Percentiles rank a stretch among this genome's conserved stretches.
These are phyloP conservation scores for Halocaridina rubra DNA, from an alignment of 2,888 invertebrate genomes.

Conservation along the genomic window DNA sequence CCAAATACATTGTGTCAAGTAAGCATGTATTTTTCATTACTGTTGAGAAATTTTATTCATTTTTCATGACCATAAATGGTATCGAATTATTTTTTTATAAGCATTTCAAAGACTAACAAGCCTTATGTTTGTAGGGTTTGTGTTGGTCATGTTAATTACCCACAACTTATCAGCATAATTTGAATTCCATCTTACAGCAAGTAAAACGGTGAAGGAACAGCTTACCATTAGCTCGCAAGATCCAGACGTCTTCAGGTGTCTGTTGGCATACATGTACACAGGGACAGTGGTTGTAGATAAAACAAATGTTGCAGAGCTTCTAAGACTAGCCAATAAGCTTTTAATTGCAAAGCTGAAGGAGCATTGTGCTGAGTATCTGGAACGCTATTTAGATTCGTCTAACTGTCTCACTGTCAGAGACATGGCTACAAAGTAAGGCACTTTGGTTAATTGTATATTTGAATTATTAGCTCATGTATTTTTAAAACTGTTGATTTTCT, in stretches of 20 bases:
- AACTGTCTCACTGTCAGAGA: conserved; percentile 76
- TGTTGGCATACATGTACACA: conserved; percentile 76
- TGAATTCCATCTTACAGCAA: conserved; percentile 13
- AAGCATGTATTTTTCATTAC: too few species aligned
- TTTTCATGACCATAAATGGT: too few species aligned
- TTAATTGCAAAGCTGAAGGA: conserved; percentile 74
- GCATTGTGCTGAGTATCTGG: conserved; percentile 76
- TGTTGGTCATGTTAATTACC: background rate
- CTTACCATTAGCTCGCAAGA: conserved; percentile 73
- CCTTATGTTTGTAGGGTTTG: background rate
- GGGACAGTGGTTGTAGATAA: conserved; percentile 75
- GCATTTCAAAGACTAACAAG: too few species aligned
- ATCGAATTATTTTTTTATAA: too few species aligned
- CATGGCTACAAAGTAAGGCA: conserved; percentile 74
- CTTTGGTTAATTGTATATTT: too few species aligned
- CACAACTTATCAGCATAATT: background rate
- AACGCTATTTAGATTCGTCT: conserved; percentile 74
- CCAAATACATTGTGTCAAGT: too few species aligned
- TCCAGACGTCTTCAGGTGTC: conserved; percentile 72
- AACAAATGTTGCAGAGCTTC: conserved; percentile 74
- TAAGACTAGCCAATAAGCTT: conserved; percentile 76
- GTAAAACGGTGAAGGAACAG: conserved; percentile 72
- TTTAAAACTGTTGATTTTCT: too few species aligned
- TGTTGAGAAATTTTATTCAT: too few species aligned
- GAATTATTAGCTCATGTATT: too few species aligned